Evolutionary conservation across 2,113 vertebrate species (phyloP).

Genomic region (Condylura cristata): DNA sequence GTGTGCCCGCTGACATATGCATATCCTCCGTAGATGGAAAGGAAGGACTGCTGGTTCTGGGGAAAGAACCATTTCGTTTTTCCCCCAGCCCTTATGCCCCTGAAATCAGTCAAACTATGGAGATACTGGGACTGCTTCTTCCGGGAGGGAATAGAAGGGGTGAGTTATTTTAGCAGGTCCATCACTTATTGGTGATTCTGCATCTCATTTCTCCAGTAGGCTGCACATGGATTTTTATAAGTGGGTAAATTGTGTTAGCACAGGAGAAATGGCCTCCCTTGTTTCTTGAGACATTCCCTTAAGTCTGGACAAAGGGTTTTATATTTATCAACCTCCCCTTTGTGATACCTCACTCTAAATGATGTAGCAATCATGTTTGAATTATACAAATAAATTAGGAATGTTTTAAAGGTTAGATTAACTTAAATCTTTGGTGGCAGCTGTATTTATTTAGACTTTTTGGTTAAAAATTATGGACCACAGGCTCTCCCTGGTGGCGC

Average conservation of each 20-base stretch:
- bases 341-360: constrained; percentile 21
- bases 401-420: constrained; percentile 8
- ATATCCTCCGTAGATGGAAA: not conserved
- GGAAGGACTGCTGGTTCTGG: not conserved
- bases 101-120: not conserved
- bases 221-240: not conserved
- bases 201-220: not conserved
- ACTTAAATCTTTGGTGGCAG: constrained; percentile 4
- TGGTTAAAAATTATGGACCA: not conserved
- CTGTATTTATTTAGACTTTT: constrained; percentile 49
- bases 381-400: constrained; percentile 53
- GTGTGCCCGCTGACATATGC: not conserved
- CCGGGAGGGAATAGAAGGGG: not conserved
- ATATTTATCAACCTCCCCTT: constrained; percentile 42
- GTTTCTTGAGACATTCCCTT: constrained; percentile 60
- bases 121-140: not conserved
- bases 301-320: constrained; percentile 37
- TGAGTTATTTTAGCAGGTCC: constrained; percentile 17
- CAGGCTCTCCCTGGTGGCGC: too few species aligned
- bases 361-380: constrained; percentile 1
- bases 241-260: constrained; percentile 40
- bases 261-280: constrained; percentile 35
- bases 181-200: not conserved
- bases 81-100: not conserved
- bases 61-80: not conserved